These are phyloP conservation scores for Tarsius wallacei DNA, from an alignment of 2,797 vertebrate species.

Conservation along the genomic window DNA sequence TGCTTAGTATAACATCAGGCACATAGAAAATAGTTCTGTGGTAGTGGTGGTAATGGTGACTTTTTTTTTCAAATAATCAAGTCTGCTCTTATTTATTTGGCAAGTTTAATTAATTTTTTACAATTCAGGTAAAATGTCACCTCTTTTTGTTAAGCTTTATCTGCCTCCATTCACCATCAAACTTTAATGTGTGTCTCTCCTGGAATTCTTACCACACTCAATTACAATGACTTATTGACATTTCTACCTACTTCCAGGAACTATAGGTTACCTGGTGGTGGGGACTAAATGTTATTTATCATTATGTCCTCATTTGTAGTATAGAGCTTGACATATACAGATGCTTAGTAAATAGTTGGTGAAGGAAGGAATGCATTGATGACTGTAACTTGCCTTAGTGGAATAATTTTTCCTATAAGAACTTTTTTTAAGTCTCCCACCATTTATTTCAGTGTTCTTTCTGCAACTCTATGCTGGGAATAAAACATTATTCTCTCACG, in stretches of 20 bases:
- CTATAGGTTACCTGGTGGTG: background rate
- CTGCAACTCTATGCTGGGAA: background rate
- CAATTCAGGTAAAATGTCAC: background rate
- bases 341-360: background rate
- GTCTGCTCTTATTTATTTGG: background rate
- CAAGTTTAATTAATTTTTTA: background rate
- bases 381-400: background rate
- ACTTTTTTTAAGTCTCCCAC: background rate
- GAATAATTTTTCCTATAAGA: background rate
- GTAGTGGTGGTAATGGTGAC: background rate
- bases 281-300: background rate
- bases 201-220: background rate
- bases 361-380: background rate
- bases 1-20: background rate
- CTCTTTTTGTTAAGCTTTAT: background rate
- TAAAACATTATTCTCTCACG: background rate
- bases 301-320: background rate
- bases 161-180: background rate
- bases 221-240: background rate
- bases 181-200: background rate
- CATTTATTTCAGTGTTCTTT: too few species aligned
- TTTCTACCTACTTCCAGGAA: background rate
- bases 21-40: background rate
- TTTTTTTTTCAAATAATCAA: constrained; percentile 61
- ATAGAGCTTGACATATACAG: too few species aligned